These are phyloP conservation scores for Monochamus alternatus DNA, from an alignment of 2,888 invertebrate genomes.

Conservation along the genomic window DNA sequence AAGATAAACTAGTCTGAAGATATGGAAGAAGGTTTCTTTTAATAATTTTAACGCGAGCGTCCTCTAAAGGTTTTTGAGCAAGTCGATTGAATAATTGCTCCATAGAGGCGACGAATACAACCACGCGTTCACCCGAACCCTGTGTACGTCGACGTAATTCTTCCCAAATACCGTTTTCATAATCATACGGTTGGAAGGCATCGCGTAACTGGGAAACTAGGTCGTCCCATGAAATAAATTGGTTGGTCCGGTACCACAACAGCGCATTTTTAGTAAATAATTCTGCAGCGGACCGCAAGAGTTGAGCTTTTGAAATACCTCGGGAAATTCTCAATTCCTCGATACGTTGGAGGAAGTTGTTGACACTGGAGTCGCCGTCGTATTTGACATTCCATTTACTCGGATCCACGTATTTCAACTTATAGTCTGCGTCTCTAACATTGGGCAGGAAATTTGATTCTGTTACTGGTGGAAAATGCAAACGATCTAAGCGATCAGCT, in stretches of 20 bases:
- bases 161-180: too few relatives aligned
- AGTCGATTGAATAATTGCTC: conserved; percentile 15
- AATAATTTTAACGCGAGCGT: conserved; percentile 26
- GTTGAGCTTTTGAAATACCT: conserved; percentile 13
- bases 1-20: not conserved
- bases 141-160: not conserved
- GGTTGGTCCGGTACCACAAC: conserved; percentile 31
- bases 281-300: too few relatives aligned
- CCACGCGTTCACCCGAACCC: not conserved
- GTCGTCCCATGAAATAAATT: conserved; percentile 29
- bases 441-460: too few relatives aligned
- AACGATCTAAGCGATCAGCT: too few relatives aligned
- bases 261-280: not conserved
- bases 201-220: not conserved
- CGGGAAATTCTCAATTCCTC: conserved; percentile 30
- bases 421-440: too few relatives aligned
- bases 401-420: not conserved
- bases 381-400: conserved; percentile 26
- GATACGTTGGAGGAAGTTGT: too few relatives aligned
- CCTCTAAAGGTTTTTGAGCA: not conserved
- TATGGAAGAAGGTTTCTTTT: conserved; percentile 24
- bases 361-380: conserved; percentile 8
- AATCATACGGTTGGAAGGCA: too few relatives aligned
- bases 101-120: too few relatives aligned
- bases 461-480: too few relatives aligned